Evolutionary conservation across 2,888 invertebrate genomes (phyloP).

Genomic region (Erebia aethiops): DNA sequence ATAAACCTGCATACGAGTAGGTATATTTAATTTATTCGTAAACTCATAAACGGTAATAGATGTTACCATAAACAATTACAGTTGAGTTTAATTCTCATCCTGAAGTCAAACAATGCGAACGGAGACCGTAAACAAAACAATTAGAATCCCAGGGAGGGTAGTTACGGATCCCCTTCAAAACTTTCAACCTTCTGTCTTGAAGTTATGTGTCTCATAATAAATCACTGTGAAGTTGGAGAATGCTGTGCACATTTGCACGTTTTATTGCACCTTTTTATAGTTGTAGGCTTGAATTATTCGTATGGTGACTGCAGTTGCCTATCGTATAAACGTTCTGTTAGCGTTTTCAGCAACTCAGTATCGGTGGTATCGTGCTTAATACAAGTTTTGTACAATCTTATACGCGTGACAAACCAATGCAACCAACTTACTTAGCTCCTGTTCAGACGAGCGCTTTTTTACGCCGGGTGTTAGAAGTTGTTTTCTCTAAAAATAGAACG

Average conservation of each 20-base stretch:
- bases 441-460: no score
- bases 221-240: slow-evolving; percentile 31
- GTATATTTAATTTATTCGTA: slow-evolving; percentile 37
- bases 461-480: no score
- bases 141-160: slow-evolving; percentile 61
- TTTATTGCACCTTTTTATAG: not conserved
- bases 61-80: slow-evolving; percentile 62
- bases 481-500: no score
- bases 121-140: slow-evolving; percentile 66
- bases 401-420: no score
- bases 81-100: slow-evolving; percentile 60
- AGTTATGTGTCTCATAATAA: slow-evolving; percentile 38
- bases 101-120: slow-evolving; percentile 59
- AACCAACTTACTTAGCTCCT: no score
- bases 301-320: no score
- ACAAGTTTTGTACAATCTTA: no score
- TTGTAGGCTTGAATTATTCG: not conserved
- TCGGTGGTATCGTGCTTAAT: no score
- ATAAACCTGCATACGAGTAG: not conserved
- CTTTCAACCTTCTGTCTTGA: slow-evolving; percentile 42
- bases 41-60: slow-evolving; percentile 47
- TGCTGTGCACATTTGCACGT: slow-evolving; percentile 10
- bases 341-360: no score
- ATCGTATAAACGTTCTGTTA: no score
- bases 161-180: slow-evolving; percentile 62